Percentiles rank a stretch among this genome's conserved stretches.
phyloP scores from a whole-genome alignment of 2,113 vertebrate genomes.

The Prietella phreatophila region DNA sequence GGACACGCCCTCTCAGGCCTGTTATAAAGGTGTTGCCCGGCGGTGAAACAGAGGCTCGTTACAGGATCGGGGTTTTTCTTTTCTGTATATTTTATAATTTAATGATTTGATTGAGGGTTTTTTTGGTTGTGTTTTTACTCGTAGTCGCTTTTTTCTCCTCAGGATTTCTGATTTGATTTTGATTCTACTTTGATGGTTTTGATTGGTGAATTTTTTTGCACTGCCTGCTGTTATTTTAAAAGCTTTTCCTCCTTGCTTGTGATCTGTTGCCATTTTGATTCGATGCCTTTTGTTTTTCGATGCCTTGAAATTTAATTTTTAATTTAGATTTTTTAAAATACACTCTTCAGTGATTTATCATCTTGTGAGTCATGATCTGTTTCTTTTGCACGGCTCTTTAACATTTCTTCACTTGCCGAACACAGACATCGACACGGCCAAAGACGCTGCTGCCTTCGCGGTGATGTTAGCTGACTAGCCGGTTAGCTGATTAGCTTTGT shows the following conservation, averaged over 20 bases:
- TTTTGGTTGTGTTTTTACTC: constrained; percentile 49
- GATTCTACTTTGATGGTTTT: constrained; percentile 62
- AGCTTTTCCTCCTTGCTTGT: constrained; percentile 36
- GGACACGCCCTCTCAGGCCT: constrained; percentile 18
- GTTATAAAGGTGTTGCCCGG: background rate
- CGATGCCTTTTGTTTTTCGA: constrained; percentile 27
- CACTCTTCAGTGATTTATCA: constrained; percentile 70
- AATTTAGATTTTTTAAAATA: constrained; percentile 63
- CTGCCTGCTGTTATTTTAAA: constrained; percentile 66
- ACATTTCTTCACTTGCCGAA: constrained; percentile 9
- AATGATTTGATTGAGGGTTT: constrained; percentile 58
- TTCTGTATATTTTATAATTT: constrained; percentile 67
- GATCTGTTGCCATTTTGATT: constrained; percentile 40
- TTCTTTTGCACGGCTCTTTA: constrained; percentile 33
- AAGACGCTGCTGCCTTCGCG: constrained; percentile 59
- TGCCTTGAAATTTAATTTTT: constrained; percentile 52
- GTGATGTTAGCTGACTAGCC: background rate
- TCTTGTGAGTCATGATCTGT: constrained; percentile 57
- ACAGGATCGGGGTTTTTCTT: constrained; percentile 58
- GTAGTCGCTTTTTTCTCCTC: constrained; percentile 68
- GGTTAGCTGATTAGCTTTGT: background rate
- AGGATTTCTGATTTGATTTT: constrained; percentile 68
- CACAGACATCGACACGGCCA: constrained; percentile 58
- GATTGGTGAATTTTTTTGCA: constrained; percentile 71
- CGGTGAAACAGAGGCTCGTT: constrained; percentile 37